Conservation (phyloP, 2,797 vertebrate species). For the Mormyrops attenuatus region DNA sequence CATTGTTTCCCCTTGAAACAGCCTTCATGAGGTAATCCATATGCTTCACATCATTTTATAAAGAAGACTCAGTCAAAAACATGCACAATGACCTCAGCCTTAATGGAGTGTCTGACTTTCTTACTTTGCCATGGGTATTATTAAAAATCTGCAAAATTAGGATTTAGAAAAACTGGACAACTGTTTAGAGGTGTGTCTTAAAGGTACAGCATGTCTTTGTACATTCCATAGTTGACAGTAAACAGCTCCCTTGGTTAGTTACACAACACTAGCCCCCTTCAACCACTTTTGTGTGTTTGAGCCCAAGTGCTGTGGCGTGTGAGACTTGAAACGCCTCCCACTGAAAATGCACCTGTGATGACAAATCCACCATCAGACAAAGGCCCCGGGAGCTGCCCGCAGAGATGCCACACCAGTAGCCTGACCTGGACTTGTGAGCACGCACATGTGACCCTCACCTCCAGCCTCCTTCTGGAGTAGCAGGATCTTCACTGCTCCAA, state of each 20-base stretch:
- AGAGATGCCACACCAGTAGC: neutral
- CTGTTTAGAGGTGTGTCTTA: neutral
- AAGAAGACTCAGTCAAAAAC: neutral
- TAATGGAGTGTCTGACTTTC: neutral
- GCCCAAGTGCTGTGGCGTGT: neutral
- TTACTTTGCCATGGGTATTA: neutral
- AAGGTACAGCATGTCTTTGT: neutral
- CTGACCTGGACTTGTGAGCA: neutral
- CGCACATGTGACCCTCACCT: neutral
- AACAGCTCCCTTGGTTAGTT: constrained; percentile 38
- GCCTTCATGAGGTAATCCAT: neutral
- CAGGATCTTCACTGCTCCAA: neutral
- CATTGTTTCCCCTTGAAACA: neutral
- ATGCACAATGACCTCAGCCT: neutral
- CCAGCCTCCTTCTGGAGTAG: neutral
- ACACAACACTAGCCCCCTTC: constrained; percentile 16
- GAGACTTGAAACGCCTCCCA: neutral
- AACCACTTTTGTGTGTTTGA: neutral
- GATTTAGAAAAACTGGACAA: neutral
- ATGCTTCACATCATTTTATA: neutral
- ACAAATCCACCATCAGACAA: neutral
- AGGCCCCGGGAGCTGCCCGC: neutral
- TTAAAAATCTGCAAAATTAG: neutral
- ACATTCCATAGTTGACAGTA: constrained; percentile 52
- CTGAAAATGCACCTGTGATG: neutral